Percentiles rank a stretch among this genome's conserved stretches.
These are phyloP conservation scores for Leucoraja ocellata DNA, from an alignment of 2,797 vertebrate genomes.

Conservation along the genomic window DNA sequence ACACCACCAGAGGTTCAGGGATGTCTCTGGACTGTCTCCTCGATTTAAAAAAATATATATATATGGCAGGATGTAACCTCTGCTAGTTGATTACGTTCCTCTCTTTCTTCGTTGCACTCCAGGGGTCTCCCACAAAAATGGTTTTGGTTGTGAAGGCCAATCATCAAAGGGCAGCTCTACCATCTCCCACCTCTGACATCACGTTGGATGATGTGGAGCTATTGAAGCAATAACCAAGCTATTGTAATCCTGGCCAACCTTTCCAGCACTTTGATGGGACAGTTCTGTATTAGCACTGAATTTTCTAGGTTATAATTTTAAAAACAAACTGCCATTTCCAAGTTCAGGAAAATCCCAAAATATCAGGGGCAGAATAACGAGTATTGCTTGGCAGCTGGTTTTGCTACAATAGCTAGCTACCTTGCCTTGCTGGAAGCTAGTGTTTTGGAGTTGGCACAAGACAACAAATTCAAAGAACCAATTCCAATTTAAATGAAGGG, in stretches of 20 bases:
- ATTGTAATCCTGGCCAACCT: background rate
- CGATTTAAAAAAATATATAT: too few relatives aligned
- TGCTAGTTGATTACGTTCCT: too few relatives aligned
- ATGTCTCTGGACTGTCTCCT: too few relatives aligned
- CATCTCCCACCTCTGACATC: background rate
- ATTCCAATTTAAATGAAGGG: background rate
- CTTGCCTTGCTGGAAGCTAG: background rate
- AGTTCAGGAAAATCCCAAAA: background rate
- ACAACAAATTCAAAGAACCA: background rate
- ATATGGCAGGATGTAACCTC: background rate
- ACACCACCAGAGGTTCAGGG: too few relatives aligned
- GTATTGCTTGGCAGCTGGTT: background rate
- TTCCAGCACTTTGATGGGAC: background rate
- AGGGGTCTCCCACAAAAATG: too few relatives aligned
- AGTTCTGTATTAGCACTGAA: too few relatives aligned
- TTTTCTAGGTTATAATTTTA: too few relatives aligned
- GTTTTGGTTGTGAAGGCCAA: too few relatives aligned
- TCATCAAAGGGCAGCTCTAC: too few relatives aligned
- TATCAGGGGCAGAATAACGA: background rate
- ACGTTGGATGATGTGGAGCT: background rate
- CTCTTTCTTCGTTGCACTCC: too few relatives aligned
- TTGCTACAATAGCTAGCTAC: background rate
- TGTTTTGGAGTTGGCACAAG: background rate
- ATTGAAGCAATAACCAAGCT: background rate
- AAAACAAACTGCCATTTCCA: too few relatives aligned